phyloP scores from a whole-genome alignment of 2,797 vertebrate species.

The Mus caroli region DNA sequence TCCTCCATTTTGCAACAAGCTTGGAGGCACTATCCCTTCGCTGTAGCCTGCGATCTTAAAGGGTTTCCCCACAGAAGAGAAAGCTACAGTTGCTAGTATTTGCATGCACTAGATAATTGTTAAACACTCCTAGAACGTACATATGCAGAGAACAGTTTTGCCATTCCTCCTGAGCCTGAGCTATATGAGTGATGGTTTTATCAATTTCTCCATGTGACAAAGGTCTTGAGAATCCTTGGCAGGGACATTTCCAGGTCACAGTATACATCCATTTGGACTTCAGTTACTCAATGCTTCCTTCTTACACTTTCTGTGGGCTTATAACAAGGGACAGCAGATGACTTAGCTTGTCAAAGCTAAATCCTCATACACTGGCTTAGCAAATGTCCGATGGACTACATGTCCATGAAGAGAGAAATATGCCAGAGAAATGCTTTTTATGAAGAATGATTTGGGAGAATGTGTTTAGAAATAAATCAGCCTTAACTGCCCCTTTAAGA shows the following conservation, averaged over 20 bases:
- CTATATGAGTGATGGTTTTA: neutral
- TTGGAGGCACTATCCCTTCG: neutral
- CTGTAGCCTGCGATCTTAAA: neutral
- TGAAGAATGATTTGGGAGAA: neutral
- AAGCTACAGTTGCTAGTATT: neutral
- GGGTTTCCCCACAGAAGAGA: neutral
- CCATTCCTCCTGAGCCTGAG: neutral
- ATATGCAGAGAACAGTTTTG: neutral
- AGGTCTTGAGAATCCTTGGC: neutral
- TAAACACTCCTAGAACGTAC: neutral
- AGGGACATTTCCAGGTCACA: neutral
- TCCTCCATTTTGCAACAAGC: neutral
- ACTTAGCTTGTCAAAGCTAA: neutral
- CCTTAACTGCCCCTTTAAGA: neutral
- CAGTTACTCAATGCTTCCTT: neutral
- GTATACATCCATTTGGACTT: neutral
- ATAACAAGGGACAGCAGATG: neutral
- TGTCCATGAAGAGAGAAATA: neutral
- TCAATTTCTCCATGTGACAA: neutral
- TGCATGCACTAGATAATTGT: neutral
- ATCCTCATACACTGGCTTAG: neutral
- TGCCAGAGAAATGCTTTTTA: neutral
- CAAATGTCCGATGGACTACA: neutral
- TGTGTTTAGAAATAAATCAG: slow-evolving; percentile 9
- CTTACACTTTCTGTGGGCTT: neutral